Evolutionary conservation across 2,113 vertebrate genomes (phyloP).

Genomic region (Colius striatus): DNA sequence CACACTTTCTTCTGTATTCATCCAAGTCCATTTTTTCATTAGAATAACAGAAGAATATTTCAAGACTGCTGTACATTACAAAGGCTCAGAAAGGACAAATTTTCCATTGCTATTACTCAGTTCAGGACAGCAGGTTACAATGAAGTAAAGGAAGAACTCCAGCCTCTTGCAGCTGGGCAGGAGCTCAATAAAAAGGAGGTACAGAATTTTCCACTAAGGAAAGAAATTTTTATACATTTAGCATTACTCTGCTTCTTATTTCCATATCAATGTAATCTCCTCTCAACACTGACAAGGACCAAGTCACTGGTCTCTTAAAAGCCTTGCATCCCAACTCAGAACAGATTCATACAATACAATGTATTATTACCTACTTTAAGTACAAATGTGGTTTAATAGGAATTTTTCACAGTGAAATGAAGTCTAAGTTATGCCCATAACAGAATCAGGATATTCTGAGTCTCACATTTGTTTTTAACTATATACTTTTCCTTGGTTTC

Average conservation of each 20-base stretch:
- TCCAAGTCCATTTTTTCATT: not conserved
- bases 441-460: not conserved
- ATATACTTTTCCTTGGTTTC: not conserved
- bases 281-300: not conserved
- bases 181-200: not conserved
- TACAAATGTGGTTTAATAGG: not conserved
- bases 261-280: not conserved
- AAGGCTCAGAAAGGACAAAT: not conserved
- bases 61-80: not conserved
- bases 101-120: not conserved
- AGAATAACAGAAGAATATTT: not conserved
- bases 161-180: not conserved
- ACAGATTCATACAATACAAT: not conserved
- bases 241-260: not conserved
- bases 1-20: not conserved
- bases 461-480: not conserved
- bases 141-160: not conserved
- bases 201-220: not conserved
- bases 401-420: not conserved
- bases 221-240: not conserved
- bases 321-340: not conserved
- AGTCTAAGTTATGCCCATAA: not conserved
- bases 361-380: not conserved
- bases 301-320: not conserved
- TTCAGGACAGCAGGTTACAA: not conserved